These are phyloP conservation scores for Takifugu flavidus DNA, from an alignment of 2,113 vertebrate genomes.

Conservation along the genomic window DNA sequence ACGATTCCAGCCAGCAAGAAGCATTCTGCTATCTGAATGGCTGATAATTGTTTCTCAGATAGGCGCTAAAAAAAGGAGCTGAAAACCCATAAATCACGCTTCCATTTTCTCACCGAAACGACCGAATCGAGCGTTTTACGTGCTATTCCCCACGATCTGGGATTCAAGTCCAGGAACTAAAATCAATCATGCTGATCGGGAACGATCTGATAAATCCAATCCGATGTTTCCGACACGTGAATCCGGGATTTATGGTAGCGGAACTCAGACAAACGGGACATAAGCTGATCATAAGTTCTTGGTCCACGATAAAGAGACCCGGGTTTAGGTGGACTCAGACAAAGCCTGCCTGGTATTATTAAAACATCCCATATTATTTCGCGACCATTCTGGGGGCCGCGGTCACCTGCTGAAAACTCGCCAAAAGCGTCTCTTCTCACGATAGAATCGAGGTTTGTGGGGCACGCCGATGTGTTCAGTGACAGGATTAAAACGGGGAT, in stretches of 20 bases:
- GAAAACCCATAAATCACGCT: neutral
- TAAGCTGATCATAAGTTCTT: too few species aligned
- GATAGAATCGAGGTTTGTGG: slow-evolving; percentile 61
- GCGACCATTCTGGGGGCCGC: too few species aligned
- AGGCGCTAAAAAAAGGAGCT: neutral
- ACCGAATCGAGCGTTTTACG: neutral
- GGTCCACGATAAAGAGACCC: too few species aligned
- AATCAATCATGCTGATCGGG: neutral
- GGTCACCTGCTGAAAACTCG: neutral
- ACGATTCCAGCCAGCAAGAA: neutral
- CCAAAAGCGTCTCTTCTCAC: slow-evolving; percentile 44
- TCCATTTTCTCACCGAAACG: neutral
- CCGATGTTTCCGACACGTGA: too few species aligned
- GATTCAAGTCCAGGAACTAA: neutral
- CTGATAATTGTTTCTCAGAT: neutral
- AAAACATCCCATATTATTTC: too few species aligned
- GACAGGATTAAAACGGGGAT: slow-evolving; percentile 50
- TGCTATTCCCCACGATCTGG: neutral
- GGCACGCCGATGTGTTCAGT: slow-evolving; percentile 50
- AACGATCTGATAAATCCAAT: slow-evolving; percentile 1
- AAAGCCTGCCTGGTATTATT: too few species aligned
- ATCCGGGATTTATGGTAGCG: too few species aligned
- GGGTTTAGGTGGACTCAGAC: too few species aligned
- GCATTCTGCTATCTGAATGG: neutral
- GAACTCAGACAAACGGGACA: too few species aligned